A percentile compares a stretch with the other conserved stretches of the same genome.
Conservation (phyloP, 2,888 invertebrate species). For the Iselma pallidipennis region DNA sequence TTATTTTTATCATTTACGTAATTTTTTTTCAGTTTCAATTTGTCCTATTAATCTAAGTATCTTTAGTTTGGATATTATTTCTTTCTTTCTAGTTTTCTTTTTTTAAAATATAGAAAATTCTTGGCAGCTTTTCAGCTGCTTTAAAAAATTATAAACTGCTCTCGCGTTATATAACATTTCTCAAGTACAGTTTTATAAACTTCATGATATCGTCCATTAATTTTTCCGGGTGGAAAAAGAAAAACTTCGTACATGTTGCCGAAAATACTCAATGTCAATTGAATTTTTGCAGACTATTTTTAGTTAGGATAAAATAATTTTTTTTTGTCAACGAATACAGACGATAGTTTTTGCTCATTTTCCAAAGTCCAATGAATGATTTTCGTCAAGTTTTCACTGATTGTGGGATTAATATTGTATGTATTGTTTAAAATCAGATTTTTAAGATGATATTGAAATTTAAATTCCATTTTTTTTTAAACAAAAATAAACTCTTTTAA, state of each 20-base stretch:
- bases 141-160: conserved; percentile 13
- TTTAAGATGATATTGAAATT: no score
- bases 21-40: not conserved
- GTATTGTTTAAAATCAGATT: no score
- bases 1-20: not conserved
- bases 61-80: not conserved
- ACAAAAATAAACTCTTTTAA: no score
- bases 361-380: not conserved
- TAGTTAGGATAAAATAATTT: no score
- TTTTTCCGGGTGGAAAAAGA: not conserved
- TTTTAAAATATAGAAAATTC: conserved; percentile 17
- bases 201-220: not conserved
- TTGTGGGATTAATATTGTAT: no score
- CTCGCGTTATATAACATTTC: conserved; percentile 15
- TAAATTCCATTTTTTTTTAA: no score
- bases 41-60: not conserved
- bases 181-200: not conserved
- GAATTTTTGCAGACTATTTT: no score
- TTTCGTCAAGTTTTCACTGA: not conserved
- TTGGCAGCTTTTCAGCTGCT: conserved; percentile 16
- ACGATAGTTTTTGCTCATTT: not conserved
- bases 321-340: not conserved
- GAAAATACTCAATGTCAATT: no score
- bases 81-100: conserved; percentile 7
- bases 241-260: no score